Conservation (phyloP, 2,797 vertebrate species). For the Huso huso region DNA sequence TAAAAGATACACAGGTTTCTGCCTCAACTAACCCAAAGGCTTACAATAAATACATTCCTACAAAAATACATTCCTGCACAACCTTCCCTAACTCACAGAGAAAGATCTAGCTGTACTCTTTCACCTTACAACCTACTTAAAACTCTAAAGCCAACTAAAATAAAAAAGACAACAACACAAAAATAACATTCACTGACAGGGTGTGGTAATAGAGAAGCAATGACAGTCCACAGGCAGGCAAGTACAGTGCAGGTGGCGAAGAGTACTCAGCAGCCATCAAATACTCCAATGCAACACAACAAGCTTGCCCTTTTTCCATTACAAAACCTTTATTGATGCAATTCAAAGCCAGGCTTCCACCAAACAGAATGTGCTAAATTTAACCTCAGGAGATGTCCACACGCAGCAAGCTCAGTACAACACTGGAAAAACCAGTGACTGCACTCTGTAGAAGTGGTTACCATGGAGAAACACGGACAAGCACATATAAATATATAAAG, state of each 20-base stretch:
- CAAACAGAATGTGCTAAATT: conserved; percentile 4
- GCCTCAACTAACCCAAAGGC: no score
- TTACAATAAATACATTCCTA: no score
- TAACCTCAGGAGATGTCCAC: background rate
- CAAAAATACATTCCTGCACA: no score
- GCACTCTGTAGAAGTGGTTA: background rate
- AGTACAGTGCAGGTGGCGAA: conserved; percentile 7
- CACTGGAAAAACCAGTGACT: background rate
- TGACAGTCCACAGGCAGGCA: background rate
- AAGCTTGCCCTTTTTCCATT: background rate
- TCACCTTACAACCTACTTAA: no score
- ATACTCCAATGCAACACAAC: background rate
- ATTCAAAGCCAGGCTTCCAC: conserved; percentile 5
- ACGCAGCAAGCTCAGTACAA: background rate
- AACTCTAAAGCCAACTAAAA: background rate
- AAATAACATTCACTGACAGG: conserved; percentile 7
- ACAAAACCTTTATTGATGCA: background rate
- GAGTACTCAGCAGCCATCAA: conserved; percentile 1
- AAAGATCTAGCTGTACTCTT: no score
- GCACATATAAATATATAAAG: background rate
- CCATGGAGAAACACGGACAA: background rate
- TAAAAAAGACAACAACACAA: conserved; percentile 19
- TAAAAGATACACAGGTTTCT: no score
- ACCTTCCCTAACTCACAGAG: no score
- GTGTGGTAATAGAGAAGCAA: background rate